Evolutionary conservation across 2,797 vertebrate genomes (phyloP).

Genomic region (Erethizon dorsatum): DNA sequence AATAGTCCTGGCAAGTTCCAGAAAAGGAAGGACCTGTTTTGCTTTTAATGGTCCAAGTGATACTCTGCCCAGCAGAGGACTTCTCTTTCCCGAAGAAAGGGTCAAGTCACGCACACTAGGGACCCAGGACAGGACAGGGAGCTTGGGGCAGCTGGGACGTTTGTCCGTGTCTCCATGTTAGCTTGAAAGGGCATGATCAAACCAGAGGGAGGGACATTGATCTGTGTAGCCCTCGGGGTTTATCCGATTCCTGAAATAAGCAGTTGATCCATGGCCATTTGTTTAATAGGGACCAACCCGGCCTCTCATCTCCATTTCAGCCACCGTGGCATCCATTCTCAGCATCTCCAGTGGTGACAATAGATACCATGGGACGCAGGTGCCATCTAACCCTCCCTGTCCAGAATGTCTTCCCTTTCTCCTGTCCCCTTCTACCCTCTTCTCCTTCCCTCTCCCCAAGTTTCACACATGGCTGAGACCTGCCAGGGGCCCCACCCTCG

Average conservation of each 20-base stretch:
- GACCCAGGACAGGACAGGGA: background rate
- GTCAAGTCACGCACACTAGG: too few relatives aligned
- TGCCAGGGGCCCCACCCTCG: rapidly evolving
- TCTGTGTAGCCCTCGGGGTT: background rate
- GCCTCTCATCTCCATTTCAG: background rate
- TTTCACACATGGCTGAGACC: background rate
- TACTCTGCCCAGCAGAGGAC: background rate
- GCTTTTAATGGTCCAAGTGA: background rate
- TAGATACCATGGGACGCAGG: background rate
- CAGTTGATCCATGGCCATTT: background rate
- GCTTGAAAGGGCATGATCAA: background rate
- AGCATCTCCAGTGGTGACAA: background rate
- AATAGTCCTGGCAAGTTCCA: background rate
- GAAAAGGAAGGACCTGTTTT: conserved; percentile 6
- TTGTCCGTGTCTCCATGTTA: background rate
- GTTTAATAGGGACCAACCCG: background rate
- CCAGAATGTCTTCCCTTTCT: background rate
- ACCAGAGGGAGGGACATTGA: background rate
- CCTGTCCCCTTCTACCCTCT: background rate
- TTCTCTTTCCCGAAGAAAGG: background rate
- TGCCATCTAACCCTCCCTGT: background rate
- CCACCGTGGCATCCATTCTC: background rate
- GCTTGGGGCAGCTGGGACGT: background rate
- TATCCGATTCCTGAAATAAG: background rate
- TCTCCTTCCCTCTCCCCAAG: too few relatives aligned